Conservation (phyloP, 2,888 invertebrate genomes). For the Eilema depressum region DNA sequence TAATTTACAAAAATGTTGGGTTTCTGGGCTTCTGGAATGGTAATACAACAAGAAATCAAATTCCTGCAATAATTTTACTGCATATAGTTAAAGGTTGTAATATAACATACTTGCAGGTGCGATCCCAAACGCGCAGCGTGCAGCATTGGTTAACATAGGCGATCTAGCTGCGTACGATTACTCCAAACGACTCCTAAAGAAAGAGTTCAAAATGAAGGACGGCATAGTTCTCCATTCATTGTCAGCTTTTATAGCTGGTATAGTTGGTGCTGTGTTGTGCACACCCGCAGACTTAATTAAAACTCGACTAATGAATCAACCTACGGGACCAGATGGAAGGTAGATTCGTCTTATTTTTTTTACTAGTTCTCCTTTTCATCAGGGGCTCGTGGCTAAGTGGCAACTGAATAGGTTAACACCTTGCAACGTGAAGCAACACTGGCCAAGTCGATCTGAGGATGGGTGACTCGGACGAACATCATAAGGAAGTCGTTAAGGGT, state of each 20-base stretch:
- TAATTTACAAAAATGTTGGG: slow-evolving; percentile 91
- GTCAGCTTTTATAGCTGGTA: slow-evolving; percentile 93
- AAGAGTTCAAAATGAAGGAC: slow-evolving; percentile 91
- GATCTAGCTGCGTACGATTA: slow-evolving; percentile 96
- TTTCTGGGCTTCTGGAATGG: slow-evolving; percentile 95
- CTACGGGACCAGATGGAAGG: slow-evolving; percentile 92
- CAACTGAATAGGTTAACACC: too few species aligned
- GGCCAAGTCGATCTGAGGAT: too few species aligned
- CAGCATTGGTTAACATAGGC: slow-evolving; percentile 92
- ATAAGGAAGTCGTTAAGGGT: too few species aligned
- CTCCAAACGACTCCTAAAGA: slow-evolving; percentile 92
- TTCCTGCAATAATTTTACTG: too few species aligned
- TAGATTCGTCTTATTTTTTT: slow-evolving; percentile 58
- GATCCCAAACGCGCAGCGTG: slow-evolving; percentile 95
- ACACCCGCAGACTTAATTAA: slow-evolving; percentile 98
- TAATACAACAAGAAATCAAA: slow-evolving; percentile 35
- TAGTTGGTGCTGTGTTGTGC: slow-evolving; percentile 95
- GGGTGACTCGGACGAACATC: too few species aligned
- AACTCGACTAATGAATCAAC: slow-evolving; percentile 98
- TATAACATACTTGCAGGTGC: slow-evolving; percentile 88
- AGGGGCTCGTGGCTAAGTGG: too few species aligned
- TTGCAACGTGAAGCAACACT: too few species aligned
- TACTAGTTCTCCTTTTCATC: too few species aligned
- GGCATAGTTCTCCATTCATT: slow-evolving; percentile 91
- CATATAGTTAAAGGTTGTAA: too few species aligned